Conservation (phyloP, 1,140 invertebrate genomes). For the Lasioglossum baleicum region DNA sequence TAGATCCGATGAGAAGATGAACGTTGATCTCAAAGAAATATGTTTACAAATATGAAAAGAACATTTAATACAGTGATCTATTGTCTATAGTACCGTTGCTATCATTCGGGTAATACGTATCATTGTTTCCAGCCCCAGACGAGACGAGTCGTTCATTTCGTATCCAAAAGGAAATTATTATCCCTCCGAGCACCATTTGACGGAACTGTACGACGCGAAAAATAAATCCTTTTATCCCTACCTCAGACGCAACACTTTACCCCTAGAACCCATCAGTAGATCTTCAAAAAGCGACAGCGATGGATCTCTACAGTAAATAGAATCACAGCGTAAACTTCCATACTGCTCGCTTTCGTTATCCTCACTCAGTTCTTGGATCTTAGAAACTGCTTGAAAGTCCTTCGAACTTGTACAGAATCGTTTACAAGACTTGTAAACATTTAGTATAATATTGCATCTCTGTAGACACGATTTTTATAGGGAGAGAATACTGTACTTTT, state of each 20-base stretch:
- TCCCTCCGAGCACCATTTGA: constrained; percentile 34
- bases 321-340: background rate
- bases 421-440: background rate
- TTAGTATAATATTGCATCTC: too few relatives aligned
- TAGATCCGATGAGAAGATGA: too few relatives aligned
- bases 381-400: too few relatives aligned
- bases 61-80: too few relatives aligned
- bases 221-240: constrained; percentile 31
- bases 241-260: constrained; percentile 22
- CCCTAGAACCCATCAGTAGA: constrained; percentile 40
- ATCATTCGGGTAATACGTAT: too few relatives aligned
- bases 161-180: constrained; percentile 12
- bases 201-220: constrained; percentile 44
- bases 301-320: constrained; percentile 52
- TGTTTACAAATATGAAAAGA: too few relatives aligned
- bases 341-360: too few relatives aligned
- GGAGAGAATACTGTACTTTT: too few relatives aligned
- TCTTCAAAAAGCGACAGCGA: constrained; percentile 53
- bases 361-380: too few relatives aligned
- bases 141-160: constrained; percentile 33
- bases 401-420: too few relatives aligned
- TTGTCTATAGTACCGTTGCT: background rate
- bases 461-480: too few relatives aligned
- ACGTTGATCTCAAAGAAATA: too few relatives aligned
- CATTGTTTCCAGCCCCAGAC: constrained; percentile 31